Evolutionary conservation across 92 coral and sea anemone species (phyloP).

Genomic region (Umimayanthus chanpuru): DNA sequence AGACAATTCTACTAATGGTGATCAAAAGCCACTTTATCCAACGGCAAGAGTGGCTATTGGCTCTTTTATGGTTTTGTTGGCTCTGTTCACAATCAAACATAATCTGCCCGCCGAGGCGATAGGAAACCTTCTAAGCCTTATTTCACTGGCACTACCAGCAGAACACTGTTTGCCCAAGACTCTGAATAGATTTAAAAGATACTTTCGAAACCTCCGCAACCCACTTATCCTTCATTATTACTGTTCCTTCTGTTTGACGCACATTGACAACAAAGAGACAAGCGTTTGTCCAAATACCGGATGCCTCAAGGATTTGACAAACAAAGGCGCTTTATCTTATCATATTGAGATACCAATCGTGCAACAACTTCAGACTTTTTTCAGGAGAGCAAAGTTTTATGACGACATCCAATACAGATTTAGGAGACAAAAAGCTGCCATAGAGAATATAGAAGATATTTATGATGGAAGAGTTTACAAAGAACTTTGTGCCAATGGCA

Average conservation of each 20-base stretch:
- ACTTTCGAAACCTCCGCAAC: constrained; percentile 51
- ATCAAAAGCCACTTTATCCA: constrained; percentile 58
- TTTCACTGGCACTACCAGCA: constrained; percentile 58
- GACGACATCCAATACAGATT: constrained; percentile 64
- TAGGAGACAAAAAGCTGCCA: constrained; percentile 40
- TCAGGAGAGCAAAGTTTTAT: constrained; percentile 52
- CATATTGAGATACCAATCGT: constrained; percentile 63
- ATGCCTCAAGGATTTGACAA: constrained; percentile 54
- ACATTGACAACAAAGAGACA: constrained; percentile 29
- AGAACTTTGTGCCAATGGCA: constrained; percentile 42
- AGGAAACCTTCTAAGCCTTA: constrained; percentile 43
- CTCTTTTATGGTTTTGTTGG: constrained; percentile 62
- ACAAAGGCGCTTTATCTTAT: constrained; percentile 39
- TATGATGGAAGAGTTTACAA: constrained; percentile 69
- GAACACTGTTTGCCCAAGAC: constrained; percentile 53
- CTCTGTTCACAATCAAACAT: constrained; percentile 58
- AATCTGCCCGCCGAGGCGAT: constrained; percentile 67
- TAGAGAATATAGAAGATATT: constrained; percentile 53
- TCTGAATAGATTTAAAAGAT: constrained; percentile 51
- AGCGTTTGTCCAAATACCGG: constrained; percentile 56
- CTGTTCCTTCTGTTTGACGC: constrained; percentile 57
- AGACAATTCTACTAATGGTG: background rate
- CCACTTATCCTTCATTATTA: constrained; percentile 61
- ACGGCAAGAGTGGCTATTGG: constrained; percentile 59
- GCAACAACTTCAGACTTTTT: constrained; percentile 51